Percentiles rank a stretch among this genome's conserved stretches.
Evolutionary conservation across 2,113 vertebrate genomes (phyloP).

Genomic region (Aphelocoma coerulescens): DNA sequence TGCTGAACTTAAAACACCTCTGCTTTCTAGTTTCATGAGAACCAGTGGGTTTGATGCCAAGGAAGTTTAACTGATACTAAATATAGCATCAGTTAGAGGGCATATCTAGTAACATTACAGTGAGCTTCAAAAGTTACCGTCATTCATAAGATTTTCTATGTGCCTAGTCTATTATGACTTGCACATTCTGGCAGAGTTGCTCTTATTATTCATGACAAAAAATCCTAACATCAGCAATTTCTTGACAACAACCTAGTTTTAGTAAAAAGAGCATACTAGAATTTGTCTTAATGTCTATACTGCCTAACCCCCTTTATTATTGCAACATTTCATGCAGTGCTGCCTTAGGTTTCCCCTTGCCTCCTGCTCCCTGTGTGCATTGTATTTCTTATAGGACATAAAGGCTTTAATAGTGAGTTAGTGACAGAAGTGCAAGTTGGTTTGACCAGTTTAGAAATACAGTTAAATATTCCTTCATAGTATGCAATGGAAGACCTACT

Average conservation of each 20-base stretch:
- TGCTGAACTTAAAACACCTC: constrained; percentile 61
- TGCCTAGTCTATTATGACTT: constrained; percentile 45
- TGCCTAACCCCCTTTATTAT: not conserved
- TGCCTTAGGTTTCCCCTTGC: not conserved
- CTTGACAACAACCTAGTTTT: constrained; percentile 26
- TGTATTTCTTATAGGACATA: not conserved
- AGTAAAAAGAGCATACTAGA: not conserved
- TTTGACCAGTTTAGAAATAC: not conserved
- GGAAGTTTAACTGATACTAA: constrained; percentile 45
- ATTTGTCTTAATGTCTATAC: not conserved
- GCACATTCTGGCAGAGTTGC: constrained; percentile 12
- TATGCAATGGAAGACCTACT: not conserved
- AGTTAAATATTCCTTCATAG: not conserved
- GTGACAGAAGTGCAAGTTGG: not conserved
- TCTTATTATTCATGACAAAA: constrained; percentile 50
- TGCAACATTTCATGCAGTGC: not conserved
- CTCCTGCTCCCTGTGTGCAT: not conserved
- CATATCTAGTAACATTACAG: constrained; percentile 46
- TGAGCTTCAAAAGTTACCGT: constrained; percentile 30
- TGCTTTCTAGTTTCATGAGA: constrained; percentile 48
- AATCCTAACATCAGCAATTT: constrained; percentile 36
- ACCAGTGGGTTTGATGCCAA: constrained; percentile 17
- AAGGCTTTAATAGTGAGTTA: not conserved
- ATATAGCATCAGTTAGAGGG: constrained; percentile 57
- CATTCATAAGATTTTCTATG: constrained; percentile 46